Evolutionary conservation across 2,797 vertebrate species (phyloP), one percentile per base, ranked within the genome.

Genomic region (Micrastur ruficollis): DNA sequence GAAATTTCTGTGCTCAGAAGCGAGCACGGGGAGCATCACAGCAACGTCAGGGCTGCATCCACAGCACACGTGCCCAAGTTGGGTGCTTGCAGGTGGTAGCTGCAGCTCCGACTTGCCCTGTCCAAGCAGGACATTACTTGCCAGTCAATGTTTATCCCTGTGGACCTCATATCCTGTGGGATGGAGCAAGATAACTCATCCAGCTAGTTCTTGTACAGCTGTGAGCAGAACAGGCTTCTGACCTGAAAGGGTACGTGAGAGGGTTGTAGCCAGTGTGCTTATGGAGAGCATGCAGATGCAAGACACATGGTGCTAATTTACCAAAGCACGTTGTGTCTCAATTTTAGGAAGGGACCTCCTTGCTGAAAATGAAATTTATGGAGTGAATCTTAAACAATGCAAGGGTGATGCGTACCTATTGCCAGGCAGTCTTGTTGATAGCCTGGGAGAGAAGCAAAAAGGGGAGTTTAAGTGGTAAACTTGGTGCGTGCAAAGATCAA

Each of bases 71-170:
- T 38, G 38, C 38, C 25, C 0, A 5, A 26, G 55, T 38, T 2
- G 0, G 17, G 21, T 49, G 42, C 55, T 31, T 36, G 12, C 42
- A 81, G 55, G 75, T 55, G 62, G n/a, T 68, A 81, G 68, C 75
- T 80, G 68, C 47, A 67, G 75, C 42, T 72, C 72, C 0, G 2
- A 12, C n/a, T 38, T 62, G 12, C 32, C 42, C 29, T 22, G 42
- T 22, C 32, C 14, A 18, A 44, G 19, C 40, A 50, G n/a, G 22
- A 5, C 15, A 3, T 40, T 22, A 29, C 44, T 53, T 50, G 55
- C n/a, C 8, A 18, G 31, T 23, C 29, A n/a, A 12, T 0, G 1
- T 38, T 80, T 63, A 47, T 12, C 31, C 29, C 56, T 0, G 0
- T 47, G 50, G 26, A 53, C n/a, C 22, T 42, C 23, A 5, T 14